Percentiles rank a stretch among this genome's conserved stretches.
Evolutionary conservation across 1,140 invertebrate genomes (phyloP).

Genomic region (Cardiocondyla obscurior): DNA sequence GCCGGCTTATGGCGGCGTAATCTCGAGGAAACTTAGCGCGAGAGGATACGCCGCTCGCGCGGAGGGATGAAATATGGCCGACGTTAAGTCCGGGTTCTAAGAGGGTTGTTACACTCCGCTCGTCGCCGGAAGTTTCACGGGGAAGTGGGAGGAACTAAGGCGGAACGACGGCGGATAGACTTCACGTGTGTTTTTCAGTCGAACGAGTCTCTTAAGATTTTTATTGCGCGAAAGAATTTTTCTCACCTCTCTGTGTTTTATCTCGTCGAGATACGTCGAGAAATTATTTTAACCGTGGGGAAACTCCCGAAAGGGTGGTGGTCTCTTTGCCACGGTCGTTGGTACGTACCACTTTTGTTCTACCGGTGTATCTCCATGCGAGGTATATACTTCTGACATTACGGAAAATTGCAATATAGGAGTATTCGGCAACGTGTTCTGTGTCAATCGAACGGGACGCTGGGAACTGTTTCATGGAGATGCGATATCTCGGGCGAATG

Average conservation of each 20-base stretch:
- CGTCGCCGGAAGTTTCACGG: background rate
- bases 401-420: slow-evolving; percentile 26
- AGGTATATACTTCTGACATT: slow-evolving; percentile 6
- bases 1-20: slow-evolving; percentile 72
- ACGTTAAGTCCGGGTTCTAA: slow-evolving; percentile 55
- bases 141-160: background rate
- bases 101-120: slow-evolving; percentile 30
- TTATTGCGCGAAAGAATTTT: no score
- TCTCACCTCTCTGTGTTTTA: no score
- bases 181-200: background rate
- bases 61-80: slow-evolving; percentile 51
- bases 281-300: background rate
- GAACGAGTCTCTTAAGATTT: no score
- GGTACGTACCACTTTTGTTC: background rate
- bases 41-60: slow-evolving; percentile 45
- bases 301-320: background rate
- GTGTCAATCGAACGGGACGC: slow-evolving; percentile 27
- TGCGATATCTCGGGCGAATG: background rate
- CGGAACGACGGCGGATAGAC: background rate
- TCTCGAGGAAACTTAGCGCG: slow-evolving; percentile 75
- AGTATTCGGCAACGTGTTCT: background rate
- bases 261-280: no score
- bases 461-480: background rate
- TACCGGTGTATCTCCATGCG: background rate
- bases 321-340: background rate